phyloP scores from a whole-genome alignment of 1,140 invertebrate species.

The Drosophila yakuba region DNA sequence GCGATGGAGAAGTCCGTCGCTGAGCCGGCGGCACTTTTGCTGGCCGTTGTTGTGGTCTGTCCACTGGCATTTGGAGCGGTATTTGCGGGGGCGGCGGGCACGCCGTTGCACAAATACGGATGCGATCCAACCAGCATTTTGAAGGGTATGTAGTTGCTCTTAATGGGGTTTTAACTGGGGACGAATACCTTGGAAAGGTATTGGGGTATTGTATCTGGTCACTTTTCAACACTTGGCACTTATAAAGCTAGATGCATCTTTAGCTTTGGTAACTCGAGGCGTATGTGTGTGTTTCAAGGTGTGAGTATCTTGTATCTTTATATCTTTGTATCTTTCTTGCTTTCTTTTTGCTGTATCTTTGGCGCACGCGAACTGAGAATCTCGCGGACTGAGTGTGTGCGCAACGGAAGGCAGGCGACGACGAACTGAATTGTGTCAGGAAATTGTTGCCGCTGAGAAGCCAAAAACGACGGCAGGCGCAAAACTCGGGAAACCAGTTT shows the following conservation, averaged over 20 bases:
- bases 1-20: constrained; percentile 97
- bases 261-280: constrained; percentile 21
- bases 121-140: constrained; percentile 83
- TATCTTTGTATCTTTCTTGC: constrained; percentile 38
- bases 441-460: constrained; percentile 71
- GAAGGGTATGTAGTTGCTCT: constrained; percentile 12
- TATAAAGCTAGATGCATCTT: constrained; percentile 45
- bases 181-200: not conserved
- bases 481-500: constrained; percentile 76
- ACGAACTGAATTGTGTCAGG: constrained; percentile 84
- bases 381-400: constrained; percentile 79
- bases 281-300: constrained; percentile 7
- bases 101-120: constrained; percentile 83
- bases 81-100: constrained; percentile 54
- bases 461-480: constrained; percentile 41
- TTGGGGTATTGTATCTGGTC: constrained; percentile 24
- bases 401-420: constrained; percentile 82
- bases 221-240: constrained; percentile 59
- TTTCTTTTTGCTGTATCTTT: constrained; percentile 25
- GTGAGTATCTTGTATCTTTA: constrained; percentile 17
- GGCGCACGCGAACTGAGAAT: constrained; percentile 54
- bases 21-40: constrained; percentile 83
- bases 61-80: constrained; percentile 34
- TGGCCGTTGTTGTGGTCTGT: constrained; percentile 59
- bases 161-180: not conserved